A percentile compares a stretch with the other conserved stretches of the same genome.
Evolutionary conservation across 2,888 invertebrate genomes (phyloP).

Genomic region (Eristalis intricaria): DNA sequence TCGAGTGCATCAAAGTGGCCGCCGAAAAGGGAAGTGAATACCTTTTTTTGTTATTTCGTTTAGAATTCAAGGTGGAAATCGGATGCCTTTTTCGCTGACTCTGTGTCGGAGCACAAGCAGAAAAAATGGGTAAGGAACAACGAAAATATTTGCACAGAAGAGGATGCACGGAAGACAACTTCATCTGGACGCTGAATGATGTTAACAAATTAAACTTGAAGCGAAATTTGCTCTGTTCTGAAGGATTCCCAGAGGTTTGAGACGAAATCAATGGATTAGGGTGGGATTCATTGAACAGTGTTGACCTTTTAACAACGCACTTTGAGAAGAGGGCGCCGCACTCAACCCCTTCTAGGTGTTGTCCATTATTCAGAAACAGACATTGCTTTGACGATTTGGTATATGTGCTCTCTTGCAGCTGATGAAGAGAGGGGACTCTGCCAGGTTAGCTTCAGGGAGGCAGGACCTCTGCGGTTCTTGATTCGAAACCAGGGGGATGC

Average conservation of each 20-base stretch:
- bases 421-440: no score
- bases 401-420: no score
- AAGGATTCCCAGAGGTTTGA: not conserved
- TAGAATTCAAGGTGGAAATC: not conserved
- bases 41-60: not conserved
- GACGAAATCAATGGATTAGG: not conserved
- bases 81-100: not conserved
- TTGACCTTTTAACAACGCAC: not conserved
- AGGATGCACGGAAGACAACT: not conserved
- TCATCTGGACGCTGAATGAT: not conserved
- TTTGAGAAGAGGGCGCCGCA: no score
- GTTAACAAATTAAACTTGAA: not conserved
- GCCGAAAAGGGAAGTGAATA: not conserved
- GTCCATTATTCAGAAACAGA: no score
- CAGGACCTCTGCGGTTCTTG: no score
- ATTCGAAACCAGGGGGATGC: no score
- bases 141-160: not conserved
- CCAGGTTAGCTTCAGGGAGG: no score
- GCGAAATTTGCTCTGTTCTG: not conserved
- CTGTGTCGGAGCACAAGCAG: not conserved
- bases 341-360: no score
- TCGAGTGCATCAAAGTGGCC: slow-evolving; percentile 17
- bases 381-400: no score
- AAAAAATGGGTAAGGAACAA: not conserved
- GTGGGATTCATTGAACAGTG: not conserved